Evolutionary conservation across 2,113 vertebrate species (phyloP), one percentile per base, ranked within the genome.

Genomic region (Rhinopomastus cyanomelas): DNA sequence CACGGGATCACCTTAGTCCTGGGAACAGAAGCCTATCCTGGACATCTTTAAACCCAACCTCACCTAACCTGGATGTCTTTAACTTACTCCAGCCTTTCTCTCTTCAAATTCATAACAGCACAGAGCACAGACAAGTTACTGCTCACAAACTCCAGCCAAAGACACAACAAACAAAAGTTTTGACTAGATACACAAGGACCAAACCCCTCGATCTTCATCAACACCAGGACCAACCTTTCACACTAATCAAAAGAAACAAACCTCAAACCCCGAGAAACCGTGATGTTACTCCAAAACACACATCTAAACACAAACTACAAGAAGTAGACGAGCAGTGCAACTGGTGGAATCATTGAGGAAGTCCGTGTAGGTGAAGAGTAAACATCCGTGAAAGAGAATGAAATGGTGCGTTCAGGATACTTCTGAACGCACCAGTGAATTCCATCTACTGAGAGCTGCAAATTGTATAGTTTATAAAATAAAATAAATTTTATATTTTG

Each of bases 301-400:
- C 7, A 68, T 29, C 51, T 69, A 65, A 93, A 86, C 55, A 78
- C 21, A 53, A 75, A 46, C 68, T 57, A 44, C 42, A 88, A 77
- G 82, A 88, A 72, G 44, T 65, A 94, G 67, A 79, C 34, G 51
- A 77, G 37, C 16, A 83, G 48, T 76, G 39, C 17, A 88, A 75
- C n/a, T 78, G 17, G 26, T 80, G 82, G 83, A 64, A 68, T 29
- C 55, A 68, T 72, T 69, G 57, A 66, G 57, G 75, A 83, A 81
- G 75, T 55, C 59, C 74, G 65, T 26, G 46, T 2, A 68, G 82
- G 57, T 49, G 89, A 22, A 81, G 88, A 90, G 55, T 72, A 92
- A 92, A 92, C 23, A 90, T 81, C 82, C 46, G 56, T 90, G 92
- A 93, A 90, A 66, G 77, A 81, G 81, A 81, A 81, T 37, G 36